Evolutionary conservation across 2,888 invertebrate species (phyloP).

Genomic region (Megalurothrips usitatus): DNA sequence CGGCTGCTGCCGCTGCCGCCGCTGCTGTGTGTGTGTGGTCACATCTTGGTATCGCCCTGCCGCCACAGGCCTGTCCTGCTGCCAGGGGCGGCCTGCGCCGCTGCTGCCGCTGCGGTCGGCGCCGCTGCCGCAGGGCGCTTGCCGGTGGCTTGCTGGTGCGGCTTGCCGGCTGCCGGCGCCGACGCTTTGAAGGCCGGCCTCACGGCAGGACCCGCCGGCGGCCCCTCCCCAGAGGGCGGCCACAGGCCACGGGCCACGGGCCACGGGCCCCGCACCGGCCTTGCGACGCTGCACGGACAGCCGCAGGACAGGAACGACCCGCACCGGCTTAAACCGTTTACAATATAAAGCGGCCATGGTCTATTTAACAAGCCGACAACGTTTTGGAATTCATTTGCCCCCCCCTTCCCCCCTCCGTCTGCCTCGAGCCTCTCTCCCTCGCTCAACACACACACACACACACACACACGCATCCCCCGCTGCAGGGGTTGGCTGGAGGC

Average conservation of each 20-base stretch:
- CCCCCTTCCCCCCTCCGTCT: neutral
- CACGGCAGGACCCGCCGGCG: no score
- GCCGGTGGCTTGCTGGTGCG: neutral
- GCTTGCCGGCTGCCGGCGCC: neutral
- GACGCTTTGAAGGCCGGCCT: no score
- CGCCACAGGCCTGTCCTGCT: neutral
- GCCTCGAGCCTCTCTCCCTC: neutral
- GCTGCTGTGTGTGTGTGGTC: neutral
- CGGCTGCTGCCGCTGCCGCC: neutral
- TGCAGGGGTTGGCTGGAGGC: neutral
- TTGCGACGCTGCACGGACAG: no score
- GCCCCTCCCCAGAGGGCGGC: no score
- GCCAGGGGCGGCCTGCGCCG: neutral
- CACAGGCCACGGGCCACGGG: no score
- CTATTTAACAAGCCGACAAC: slow-evolving; percentile 13
- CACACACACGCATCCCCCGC: no score
- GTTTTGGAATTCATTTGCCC: neutral
- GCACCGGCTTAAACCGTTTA: neutral
- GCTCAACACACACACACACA: no score
- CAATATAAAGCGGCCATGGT: neutral
- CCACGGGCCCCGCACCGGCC: no score
- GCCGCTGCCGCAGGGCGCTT: neutral
- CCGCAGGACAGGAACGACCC: neutral
- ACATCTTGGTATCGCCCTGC: neutral
- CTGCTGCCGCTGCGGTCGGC: neutral